A percentile compares a stretch with the other conserved stretches of the same genome.
These are phyloP conservation scores for Melanerpes aurifrons DNA, from an alignment of 2,113 vertebrate genomes.

Conservation along the genomic window DNA sequence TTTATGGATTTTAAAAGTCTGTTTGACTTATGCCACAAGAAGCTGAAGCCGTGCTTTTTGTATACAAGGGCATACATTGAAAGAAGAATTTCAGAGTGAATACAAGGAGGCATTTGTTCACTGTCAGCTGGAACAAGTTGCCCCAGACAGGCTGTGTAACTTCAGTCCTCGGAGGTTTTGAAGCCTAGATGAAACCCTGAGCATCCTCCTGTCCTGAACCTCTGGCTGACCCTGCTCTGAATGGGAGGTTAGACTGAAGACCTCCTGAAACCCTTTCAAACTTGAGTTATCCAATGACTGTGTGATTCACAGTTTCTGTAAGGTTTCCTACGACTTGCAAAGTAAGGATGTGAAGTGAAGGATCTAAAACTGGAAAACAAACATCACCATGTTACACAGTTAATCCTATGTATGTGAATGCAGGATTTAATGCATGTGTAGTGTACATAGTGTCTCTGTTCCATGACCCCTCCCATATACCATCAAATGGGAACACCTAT, in stretches of 20 bases:
- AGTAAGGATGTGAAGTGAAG: not conserved
- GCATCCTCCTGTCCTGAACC: not conserved
- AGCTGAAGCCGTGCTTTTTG: not conserved
- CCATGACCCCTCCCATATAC: not conserved
- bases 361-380: not conserved
- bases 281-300: not conserved
- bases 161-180: not conserved
- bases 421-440: not conserved
- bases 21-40: accelerated
- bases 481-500: not conserved
- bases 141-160: not conserved
- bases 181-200: not conserved
- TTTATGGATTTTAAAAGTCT: not conserved
- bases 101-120: not conserved
- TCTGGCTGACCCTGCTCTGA: not conserved
- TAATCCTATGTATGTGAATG: not conserved
- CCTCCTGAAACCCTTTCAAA: not conserved
- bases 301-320: not conserved
- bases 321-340: not conserved
- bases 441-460: not conserved
- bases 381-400: not conserved
- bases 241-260: not conserved
- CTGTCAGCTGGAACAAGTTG: not conserved
- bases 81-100: not conserved
- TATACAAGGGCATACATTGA: not conserved